These are phyloP conservation scores for Albula goreensis DNA, from an alignment of 2,113 vertebrate species.

Conservation along the genomic window DNA sequence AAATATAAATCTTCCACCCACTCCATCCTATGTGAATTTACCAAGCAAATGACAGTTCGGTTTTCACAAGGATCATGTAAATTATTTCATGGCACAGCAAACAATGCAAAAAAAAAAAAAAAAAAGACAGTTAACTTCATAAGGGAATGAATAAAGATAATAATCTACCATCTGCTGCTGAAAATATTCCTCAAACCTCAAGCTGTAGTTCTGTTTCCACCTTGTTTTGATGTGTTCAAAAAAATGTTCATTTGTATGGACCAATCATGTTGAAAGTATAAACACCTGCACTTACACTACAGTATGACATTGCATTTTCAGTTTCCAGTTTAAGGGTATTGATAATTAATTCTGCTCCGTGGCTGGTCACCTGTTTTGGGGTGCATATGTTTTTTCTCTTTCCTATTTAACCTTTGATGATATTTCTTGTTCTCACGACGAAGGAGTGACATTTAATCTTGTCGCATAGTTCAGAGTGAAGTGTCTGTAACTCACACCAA, in stretches of 20 bases:
- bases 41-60: background rate
- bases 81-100: constrained; percentile 14
- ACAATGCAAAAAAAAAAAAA: background rate
- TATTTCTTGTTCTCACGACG: background rate
- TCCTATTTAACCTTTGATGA: background rate
- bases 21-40: background rate
- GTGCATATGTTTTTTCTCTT: background rate
- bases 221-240: too few relatives aligned
- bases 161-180: background rate
- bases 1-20: background rate
- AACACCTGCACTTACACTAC: background rate
- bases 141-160: background rate
- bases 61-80: background rate
- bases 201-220: background rate
- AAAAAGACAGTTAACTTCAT: background rate
- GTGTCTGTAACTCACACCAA: background rate
- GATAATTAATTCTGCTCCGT: background rate
- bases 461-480: background rate
- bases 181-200: background rate
- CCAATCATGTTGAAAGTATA: background rate
- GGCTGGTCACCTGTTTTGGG: background rate
- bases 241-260: too few relatives aligned
- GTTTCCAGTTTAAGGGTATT: too few relatives aligned
- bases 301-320: too few relatives aligned
- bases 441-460: background rate